Percentiles rank a stretch among this genome's conserved stretches.
Conservation (phyloP, 2,113 vertebrate species). For the Prolemur simus region DNA sequence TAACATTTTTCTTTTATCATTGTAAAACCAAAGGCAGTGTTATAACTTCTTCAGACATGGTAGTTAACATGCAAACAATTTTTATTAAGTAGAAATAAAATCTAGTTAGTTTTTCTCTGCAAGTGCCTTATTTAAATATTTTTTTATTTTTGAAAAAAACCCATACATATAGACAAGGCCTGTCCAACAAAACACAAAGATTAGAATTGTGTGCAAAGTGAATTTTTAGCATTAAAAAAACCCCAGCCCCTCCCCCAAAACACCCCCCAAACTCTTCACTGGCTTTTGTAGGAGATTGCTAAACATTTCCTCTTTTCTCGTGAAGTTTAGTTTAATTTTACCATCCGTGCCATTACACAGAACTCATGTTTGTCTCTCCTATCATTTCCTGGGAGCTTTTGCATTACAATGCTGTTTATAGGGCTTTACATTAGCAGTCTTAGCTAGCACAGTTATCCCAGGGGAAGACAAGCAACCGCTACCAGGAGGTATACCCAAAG, state of each 20-base stretch:
- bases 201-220: not conserved
- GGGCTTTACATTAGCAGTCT: rapidly evolving
- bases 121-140: no score
- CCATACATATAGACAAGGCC: not conserved
- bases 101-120: not conserved
- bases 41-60: not conserved
- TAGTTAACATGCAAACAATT: not conserved
- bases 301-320: rapidly evolving
- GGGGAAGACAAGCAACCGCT: no score
- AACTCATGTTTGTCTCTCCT: rapidly evolving
- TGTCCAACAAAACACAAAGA: not conserved
- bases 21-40: not conserved
- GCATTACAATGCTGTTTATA: rapidly evolving
- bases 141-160: not conserved
- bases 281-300: not conserved
- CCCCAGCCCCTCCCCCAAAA: no score
- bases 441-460: rapidly evolving
- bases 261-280: not conserved
- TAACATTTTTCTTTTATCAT: not conserved
- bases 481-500: rapidly evolving
- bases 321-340: rapidly evolving
- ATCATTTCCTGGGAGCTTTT: not conserved
- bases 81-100: not conserved
- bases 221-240: not conserved
- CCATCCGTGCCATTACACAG: rapidly evolving